Percentiles rank a stretch among this genome's conserved stretches.
phyloP scores from a whole-genome alignment of 2,113 vertebrate species.

The Saccopteryx leptura region DNA sequence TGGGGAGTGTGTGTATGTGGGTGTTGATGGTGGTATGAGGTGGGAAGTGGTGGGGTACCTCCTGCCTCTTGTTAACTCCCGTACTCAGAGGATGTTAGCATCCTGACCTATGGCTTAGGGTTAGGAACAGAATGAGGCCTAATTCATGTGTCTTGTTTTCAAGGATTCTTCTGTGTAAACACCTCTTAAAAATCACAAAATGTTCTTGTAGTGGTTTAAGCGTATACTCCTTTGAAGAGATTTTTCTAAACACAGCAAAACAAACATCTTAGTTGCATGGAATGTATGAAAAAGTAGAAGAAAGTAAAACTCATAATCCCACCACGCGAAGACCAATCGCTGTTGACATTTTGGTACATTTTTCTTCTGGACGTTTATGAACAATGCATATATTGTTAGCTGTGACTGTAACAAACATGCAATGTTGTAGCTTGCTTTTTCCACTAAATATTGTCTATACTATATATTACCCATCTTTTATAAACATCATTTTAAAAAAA shows the following conservation, averaged over 20 bases:
- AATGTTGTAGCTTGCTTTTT: neutral
- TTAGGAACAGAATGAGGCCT: neutral
- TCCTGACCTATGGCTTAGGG: neutral
- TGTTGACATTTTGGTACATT: neutral
- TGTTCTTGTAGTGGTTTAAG: neutral
- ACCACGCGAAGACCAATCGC: neutral
- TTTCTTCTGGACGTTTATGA: neutral
- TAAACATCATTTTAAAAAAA: constrained; percentile 45
- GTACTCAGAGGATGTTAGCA: neutral
- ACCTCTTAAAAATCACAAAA: neutral
- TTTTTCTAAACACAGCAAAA: neutral
- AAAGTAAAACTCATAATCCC: constrained; percentile 54
- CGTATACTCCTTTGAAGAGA: neutral
- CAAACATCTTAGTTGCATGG: neutral
- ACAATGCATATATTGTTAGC: neutral
- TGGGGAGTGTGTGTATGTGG: accelerated
- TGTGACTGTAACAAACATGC: neutral
- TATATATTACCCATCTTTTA: constrained; percentile 6
- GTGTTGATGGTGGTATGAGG: neutral
- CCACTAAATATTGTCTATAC: constrained; percentile 26
- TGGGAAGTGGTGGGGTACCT: neutral
- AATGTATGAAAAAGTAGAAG: neutral
- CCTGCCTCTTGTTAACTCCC: neutral
- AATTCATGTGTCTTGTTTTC: neutral
- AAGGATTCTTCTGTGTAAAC: neutral